Evolutionary conservation across 1,140 invertebrate genomes (phyloP), one percentile per base, ranked within the genome.

Genomic region (Atta cephalotes): DNA sequence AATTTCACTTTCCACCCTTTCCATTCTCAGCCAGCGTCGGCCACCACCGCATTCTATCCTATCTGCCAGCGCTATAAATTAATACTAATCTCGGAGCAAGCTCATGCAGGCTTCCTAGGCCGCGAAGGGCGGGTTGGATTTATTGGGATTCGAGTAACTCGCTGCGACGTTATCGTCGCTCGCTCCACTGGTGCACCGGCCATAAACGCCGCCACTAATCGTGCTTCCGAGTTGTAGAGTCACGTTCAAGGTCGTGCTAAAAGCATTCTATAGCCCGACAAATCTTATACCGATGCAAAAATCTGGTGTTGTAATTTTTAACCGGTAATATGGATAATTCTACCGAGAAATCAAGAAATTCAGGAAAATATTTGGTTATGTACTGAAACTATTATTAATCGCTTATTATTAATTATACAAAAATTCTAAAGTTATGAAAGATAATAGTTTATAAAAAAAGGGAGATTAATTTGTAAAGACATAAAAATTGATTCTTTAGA

Each of bases 81-180:
- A 92, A 92, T 92, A 92, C 89, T 92, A 92, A 92, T 92, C 91
- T 92, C 87, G 84, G 66, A 28, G 88, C 45, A 71, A 77, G 88
- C 85, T 65, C 82, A 84, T 90, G 88, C 85, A 86, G 88, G 86
- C 88, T 90, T 91, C 49, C 86, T 71, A 77, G 66, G 62, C 72
- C 74, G 60, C 65, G 84, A 77, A 85, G 87, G 77, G 87, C 28
- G 58, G 62, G 66, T 78, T 91, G 90, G 89, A 91, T 92, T 92
- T 92, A 92, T 92, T 86, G 90, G 85, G 82, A 90, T 91, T 91
- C 91, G 89, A 92, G 89, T 90, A 90, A 92, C 85, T 92, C 78
- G 58, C 45, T 89, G 65, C 82, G 90, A 90, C 87, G 88, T 92
- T 92, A 92, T 92, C 91, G 84, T 70, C 51, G 72, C 49, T 60